Conservation (phyloP, 2,888 invertebrate genomes). For the Catocala fraxini region DNA sequence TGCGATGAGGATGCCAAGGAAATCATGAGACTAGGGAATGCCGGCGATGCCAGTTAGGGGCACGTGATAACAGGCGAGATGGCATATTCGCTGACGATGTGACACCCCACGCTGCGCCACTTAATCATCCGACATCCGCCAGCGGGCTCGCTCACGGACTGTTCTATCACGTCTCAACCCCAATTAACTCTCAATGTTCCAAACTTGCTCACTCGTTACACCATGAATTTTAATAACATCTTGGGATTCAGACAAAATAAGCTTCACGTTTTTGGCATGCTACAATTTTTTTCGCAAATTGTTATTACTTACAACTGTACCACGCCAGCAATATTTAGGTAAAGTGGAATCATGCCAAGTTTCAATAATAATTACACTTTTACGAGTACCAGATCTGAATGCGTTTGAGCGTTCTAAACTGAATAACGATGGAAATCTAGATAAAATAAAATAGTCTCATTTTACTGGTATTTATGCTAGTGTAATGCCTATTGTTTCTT, state of each 20-base stretch:
- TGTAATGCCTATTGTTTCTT: neutral
- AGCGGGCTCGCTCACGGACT: constrained; percentile 58
- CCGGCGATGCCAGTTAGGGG: constrained; percentile 42
- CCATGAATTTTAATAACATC: constrained; percentile 52
- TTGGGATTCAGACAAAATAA: constrained; percentile 42
- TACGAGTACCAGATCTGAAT: constrained; percentile 52
- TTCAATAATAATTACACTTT: constrained; percentile 63
- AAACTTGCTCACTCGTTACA: constrained; percentile 43
- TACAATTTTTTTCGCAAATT: constrained; percentile 53
- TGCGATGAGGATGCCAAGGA: constrained; percentile 33
- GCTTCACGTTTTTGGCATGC: constrained; percentile 58
- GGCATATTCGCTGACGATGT: constrained; percentile 63
- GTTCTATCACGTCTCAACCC: constrained; percentile 55
- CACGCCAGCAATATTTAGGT: constrained; percentile 66
- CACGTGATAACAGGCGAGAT: constrained; percentile 56
- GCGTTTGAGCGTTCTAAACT: constrained; percentile 50
- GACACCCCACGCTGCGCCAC: constrained; percentile 47
- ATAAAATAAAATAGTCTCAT: constrained; percentile 52
- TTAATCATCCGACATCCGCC: constrained; percentile 54
- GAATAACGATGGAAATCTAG: constrained; percentile 47
- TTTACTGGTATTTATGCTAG: constrained; percentile 27
- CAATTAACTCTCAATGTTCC: constrained; percentile 58
- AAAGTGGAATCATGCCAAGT: constrained; percentile 73
- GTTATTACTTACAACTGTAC: constrained; percentile 64
- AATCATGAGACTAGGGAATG: constrained; percentile 50